phyloP scores from a whole-genome alignment of 92 coral and sea anemone species.

The Porites divaricata region DNA sequence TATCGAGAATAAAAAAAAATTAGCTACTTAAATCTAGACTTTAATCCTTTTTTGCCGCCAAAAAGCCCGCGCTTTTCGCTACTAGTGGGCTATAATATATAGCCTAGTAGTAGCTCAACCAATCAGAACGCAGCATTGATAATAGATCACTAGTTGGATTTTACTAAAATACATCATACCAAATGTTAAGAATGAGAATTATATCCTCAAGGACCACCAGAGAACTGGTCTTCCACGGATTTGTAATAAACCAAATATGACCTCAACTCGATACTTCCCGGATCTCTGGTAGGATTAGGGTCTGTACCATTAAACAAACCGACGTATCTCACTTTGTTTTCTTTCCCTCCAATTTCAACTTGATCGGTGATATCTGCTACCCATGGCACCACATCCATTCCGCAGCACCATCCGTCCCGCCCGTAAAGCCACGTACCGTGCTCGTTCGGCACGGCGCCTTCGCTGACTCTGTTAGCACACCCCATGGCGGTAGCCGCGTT shows the following conservation, averaged over 20 bases:
- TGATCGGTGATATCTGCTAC: constrained; percentile 89
- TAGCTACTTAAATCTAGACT: too few relatives aligned
- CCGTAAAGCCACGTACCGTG: constrained; percentile 99
- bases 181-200: too few relatives aligned
- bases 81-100: too few relatives aligned
- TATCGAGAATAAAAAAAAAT: too few relatives aligned
- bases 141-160: too few relatives aligned
- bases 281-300: constrained; percentile 80
- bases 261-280: constrained; percentile 87
- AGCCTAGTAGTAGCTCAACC: too few relatives aligned
- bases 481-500: constrained; percentile 98
- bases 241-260: constrained; percentile 91
- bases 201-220: constrained; percentile 7
- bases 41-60: too few relatives aligned
- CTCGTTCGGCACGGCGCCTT: constrained; percentile 95
- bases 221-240: constrained; percentile 66
- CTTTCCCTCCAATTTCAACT: constrained; percentile 36
- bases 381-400: constrained; percentile 98
- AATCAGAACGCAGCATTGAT: too few relatives aligned
- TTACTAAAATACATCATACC: too few relatives aligned
- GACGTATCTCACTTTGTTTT: constrained; percentile 79
- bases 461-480: constrained; percentile 87
- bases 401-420: constrained; percentile 98
- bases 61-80: too few relatives aligned
- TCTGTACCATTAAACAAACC: constrained; percentile 92